Evolutionary conservation across 23 tunicate species (phyloP).

Genomic region (Ciona savignyi): DNA sequence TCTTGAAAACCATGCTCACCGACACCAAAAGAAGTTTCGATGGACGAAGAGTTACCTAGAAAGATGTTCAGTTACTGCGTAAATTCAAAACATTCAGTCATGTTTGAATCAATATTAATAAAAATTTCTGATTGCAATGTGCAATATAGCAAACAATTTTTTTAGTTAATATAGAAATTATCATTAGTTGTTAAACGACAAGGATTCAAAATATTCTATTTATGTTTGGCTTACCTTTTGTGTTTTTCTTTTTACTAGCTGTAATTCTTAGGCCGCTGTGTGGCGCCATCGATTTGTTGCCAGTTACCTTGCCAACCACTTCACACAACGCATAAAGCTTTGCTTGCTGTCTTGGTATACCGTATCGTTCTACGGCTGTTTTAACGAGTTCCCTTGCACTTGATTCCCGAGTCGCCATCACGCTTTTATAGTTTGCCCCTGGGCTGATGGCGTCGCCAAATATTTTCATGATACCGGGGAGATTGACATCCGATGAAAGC

Average conservation of each 20-base stretch:
- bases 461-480: slow-evolving; percentile 81
- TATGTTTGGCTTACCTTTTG: too few species aligned
- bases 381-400: slow-evolving; percentile 76
- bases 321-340: slow-evolving; percentile 62
- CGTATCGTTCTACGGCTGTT: slow-evolving; percentile 75
- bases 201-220: too few species aligned
- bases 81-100: too few species aligned
- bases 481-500: slow-evolving; percentile 56
- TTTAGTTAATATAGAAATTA: too few species aligned
- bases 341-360: slow-evolving; percentile 30
- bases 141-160: too few species aligned
- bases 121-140: too few species aligned
- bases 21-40: not conserved
- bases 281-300: slow-evolving; percentile 4
- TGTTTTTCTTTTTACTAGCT: slow-evolving; percentile 3
- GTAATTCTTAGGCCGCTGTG: slow-evolving; percentile 7
- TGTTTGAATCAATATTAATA: too few species aligned
- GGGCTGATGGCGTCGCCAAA: slow-evolving; percentile 86
- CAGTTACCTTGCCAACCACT: slow-evolving; percentile 57
- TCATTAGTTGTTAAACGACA: too few species aligned
- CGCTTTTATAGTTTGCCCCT: slow-evolving; percentile 92
- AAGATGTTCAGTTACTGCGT: too few species aligned
- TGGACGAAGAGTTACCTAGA: not conserved
- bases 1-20: slow-evolving; percentile 40
- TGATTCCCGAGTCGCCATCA: slow-evolving; percentile 74